Conservation (phyloP, 2,797 vertebrate genomes). For the Rhinophrynus dorsalis region DNA sequence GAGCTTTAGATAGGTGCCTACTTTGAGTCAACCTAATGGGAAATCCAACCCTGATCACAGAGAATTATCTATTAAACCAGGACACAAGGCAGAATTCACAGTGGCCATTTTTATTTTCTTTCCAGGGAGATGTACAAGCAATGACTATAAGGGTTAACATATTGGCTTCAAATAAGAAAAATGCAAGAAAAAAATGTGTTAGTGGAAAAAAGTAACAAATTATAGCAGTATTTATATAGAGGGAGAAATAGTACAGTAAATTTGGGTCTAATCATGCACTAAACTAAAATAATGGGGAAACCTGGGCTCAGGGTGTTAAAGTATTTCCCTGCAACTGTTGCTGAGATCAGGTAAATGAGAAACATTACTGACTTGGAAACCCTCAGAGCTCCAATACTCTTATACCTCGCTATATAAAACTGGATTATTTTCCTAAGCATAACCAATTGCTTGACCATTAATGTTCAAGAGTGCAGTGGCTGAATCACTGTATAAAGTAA, state of each 20-base stretch:
- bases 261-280: neutral
- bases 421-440: conserved; percentile 15
- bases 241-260: neutral
- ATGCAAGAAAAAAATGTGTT: conserved; percentile 50
- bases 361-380: conserved; percentile 23
- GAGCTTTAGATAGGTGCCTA: too few species aligned
- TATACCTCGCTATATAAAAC: conserved; percentile 24
- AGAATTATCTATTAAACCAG: too few species aligned
- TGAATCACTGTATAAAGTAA: conserved; percentile 23
- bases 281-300: neutral
- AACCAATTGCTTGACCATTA: conserved; percentile 18
- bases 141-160: too few species aligned
- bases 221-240: conserved; percentile 38
- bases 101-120: too few species aligned
- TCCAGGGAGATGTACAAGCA: too few species aligned
- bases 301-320: conserved; percentile 23
- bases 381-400: conserved; percentile 1
- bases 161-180: conserved; percentile 49
- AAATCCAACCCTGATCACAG: too few species aligned
- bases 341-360: conserved; percentile 38
- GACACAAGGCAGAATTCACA: too few species aligned
- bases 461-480: conserved; percentile 35
- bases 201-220: conserved; percentile 61
- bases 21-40: too few species aligned
- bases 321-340: neutral